Conservation (phyloP, 2,113 vertebrate species). For the Solea solea region DNA sequence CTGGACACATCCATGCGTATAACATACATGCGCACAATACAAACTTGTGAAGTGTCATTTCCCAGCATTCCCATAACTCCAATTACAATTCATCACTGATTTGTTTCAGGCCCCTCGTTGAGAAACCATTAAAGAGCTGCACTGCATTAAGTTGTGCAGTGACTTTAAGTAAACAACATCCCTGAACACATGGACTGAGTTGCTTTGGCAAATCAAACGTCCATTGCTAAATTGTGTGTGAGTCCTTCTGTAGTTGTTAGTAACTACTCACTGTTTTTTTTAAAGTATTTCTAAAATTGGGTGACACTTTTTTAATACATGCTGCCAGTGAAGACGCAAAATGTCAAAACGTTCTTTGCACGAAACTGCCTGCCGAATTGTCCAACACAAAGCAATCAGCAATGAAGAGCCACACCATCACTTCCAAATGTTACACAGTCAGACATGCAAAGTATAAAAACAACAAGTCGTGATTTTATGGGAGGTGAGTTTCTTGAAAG, state of each 20-base stretch:
- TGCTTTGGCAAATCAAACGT: not conserved
- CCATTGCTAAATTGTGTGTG: not conserved
- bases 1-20: constrained; percentile 30
- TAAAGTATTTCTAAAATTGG: not conserved
- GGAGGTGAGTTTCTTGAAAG: too few relatives aligned
- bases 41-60: constrained; percentile 48
- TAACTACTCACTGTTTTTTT: not conserved
- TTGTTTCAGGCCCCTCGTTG: constrained; percentile 30
- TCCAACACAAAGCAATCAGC: not conserved
- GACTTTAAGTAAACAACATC: constrained; percentile 31
- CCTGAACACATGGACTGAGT: constrained; percentile 39
- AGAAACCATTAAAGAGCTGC: constrained; percentile 42
- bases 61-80: constrained; percentile 36
- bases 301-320: not conserved
- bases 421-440: not conserved
- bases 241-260: not conserved
- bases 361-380: not conserved
- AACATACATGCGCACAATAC: constrained; percentile 25
- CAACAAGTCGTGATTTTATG: not conserved
- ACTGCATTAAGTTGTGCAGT: constrained; percentile 17
- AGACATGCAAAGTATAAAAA: not conserved
- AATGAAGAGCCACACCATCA: not conserved
- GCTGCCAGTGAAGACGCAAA: not conserved
- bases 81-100: constrained; percentile 33
- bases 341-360: not conserved